Conservation (phyloP, 2,113 vertebrate genomes). For the Coryphaenoides rupestris region DNA sequence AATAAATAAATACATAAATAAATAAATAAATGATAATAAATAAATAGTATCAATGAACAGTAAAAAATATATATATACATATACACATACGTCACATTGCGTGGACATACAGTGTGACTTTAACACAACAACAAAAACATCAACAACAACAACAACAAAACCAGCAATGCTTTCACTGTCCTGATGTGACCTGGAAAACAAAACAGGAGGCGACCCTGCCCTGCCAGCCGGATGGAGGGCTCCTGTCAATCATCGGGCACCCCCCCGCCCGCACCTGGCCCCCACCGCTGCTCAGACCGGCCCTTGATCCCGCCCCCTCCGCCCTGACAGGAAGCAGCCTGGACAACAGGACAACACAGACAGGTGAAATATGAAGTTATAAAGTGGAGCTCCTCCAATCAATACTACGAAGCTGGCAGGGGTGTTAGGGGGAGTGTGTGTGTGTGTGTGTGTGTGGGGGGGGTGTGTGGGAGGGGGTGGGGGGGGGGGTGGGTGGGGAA, state of each 20-base stretch:
- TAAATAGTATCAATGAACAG: too few species aligned
- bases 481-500: slow-evolving; percentile 37
- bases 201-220: slow-evolving; percentile 58
- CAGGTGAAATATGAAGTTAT: slow-evolving; percentile 78
- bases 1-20: neutral
- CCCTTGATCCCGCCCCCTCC: slow-evolving; percentile 71
- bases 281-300: slow-evolving; percentile 69
- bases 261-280: slow-evolving; percentile 66
- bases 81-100: too few species aligned
- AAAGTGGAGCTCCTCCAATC: slow-evolving; percentile 62
- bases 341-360: slow-evolving; percentile 68
- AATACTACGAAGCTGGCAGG: slow-evolving; percentile 63
- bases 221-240: slow-evolving; percentile 65
- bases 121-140: too few species aligned
- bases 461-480: slow-evolving; percentile 42
- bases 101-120: too few species aligned
- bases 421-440: slow-evolving; percentile 44
- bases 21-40: too few species aligned
- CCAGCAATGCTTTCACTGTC: too few species aligned
- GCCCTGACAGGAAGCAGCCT: slow-evolving; percentile 70
- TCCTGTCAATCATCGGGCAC: slow-evolving; percentile 71
- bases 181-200: slow-evolving; percentile 29
- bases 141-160: too few species aligned
- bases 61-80: neutral
- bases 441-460: too few species aligned